Percentiles rank a stretch among this genome's conserved stretches.
Conservation (phyloP, 2,797 vertebrate species). For the Sebastes vulpes region DNA sequence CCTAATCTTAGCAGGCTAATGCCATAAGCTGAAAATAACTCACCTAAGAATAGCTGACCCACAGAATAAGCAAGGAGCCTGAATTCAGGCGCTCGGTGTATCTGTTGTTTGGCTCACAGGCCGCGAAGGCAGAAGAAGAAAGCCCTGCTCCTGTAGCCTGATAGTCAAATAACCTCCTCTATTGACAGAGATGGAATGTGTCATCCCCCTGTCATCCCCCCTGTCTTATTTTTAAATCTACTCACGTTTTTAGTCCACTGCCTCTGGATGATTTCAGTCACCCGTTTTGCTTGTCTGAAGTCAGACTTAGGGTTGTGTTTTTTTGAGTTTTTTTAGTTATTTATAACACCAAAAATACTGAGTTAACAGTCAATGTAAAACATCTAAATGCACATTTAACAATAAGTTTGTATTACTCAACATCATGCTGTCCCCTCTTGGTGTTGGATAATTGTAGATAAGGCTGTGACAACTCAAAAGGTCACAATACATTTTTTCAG, state of each 20-base stretch:
- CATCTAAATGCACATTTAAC: neutral
- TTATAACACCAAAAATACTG: neutral
- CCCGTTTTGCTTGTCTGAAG: conserved; percentile 13
- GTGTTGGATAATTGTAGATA: neutral
- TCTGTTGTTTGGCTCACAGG: conserved; percentile 77
- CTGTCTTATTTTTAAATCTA: conserved; percentile 54
- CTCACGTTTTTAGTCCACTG: conserved; percentile 44
- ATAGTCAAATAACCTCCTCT: conserved; percentile 58
- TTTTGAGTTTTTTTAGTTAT: neutral
- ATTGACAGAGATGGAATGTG: conserved; percentile 65
- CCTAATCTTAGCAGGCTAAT: conserved; percentile 99
- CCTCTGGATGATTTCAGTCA: conserved; percentile 36
- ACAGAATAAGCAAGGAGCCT: conserved; percentile 91
- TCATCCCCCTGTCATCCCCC: conserved; percentile 50
- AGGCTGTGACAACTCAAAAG: conserved; percentile 9
- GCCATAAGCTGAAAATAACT: conserved; percentile 98
- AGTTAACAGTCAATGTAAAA: neutral
- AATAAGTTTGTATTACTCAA: neutral
- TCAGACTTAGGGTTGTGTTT: neutral
- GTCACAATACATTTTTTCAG: conserved; percentile 1
- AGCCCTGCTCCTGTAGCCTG: conserved; percentile 23
- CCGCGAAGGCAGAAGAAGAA: conserved; percentile 33
- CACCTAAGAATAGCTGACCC: conserved; percentile 99
- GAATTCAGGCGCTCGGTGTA: conserved; percentile 65
- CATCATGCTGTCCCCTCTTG: neutral